Conservation (phyloP, 2,113 vertebrate species). For the Stigmatopora nigra region DNA sequence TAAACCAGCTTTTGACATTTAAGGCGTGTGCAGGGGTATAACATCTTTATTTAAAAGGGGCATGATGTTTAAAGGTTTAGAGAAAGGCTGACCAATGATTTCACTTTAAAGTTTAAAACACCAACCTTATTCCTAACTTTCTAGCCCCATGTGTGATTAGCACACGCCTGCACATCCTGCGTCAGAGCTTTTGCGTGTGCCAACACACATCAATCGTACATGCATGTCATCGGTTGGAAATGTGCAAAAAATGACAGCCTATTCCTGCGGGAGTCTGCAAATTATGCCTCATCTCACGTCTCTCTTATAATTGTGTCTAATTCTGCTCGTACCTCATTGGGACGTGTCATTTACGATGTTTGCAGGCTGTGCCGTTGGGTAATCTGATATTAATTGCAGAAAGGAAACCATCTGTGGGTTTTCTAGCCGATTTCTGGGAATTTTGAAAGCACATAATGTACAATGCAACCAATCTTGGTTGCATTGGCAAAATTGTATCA, state of each 20-base stretch:
- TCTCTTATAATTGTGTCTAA: conserved; percentile 17
- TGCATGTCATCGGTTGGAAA: conserved; percentile 11
- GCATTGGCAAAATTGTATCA: conserved; percentile 28
- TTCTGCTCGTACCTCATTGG: conserved; percentile 19
- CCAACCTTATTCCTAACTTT: neutral
- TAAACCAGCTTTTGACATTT: neutral
- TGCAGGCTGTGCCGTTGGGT: conserved; percentile 6
- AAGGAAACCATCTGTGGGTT: conserved; percentile 39
- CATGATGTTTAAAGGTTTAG: neutral
- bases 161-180: conserved; percentile 33
- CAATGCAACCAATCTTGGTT: conserved; percentile 25
- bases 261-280: conserved; percentile 20
- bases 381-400: conserved; percentile 36
- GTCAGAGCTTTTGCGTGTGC: conserved; percentile 13
- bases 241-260: conserved; percentile 16
- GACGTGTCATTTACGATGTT: conserved; percentile 21
- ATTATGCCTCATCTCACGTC: conserved; percentile 25
- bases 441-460: conserved; percentile 14
- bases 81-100: neutral
- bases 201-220: conserved; percentile 24
- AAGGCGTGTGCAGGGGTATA: neutral
- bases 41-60: neutral
- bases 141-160: conserved; percentile 30
- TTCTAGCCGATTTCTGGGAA: conserved; percentile 12
- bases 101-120: neutral